A percentile compares a stretch with the other conserved stretches of the same genome.
Conservation (phyloP, 1,140 invertebrate genomes). For the Penaeus japonicus region DNA sequence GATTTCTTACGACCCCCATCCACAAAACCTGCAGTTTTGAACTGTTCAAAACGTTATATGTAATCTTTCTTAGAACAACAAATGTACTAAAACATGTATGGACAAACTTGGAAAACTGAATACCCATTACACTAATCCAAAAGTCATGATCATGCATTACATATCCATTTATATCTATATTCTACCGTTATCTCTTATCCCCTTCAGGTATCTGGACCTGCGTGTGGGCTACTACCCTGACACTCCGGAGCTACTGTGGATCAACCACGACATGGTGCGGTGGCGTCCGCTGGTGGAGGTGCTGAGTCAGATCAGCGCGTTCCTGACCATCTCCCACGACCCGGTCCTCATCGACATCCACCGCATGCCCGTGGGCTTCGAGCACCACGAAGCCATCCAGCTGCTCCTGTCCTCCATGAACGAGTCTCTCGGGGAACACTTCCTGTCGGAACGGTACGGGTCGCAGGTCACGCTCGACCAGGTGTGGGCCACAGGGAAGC, state of each 20-base stretch:
- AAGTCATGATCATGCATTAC: no score
- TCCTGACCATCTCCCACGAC: slow-evolving; percentile 62
- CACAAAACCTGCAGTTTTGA: no score
- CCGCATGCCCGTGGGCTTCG: slow-evolving; percentile 62
- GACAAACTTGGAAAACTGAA: no score
- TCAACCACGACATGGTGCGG: slow-evolving; percentile 61
- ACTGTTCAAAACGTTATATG: no score
- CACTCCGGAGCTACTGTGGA: slow-evolving; percentile 59
- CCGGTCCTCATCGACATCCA: slow-evolving; percentile 64
- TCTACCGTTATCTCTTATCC: no score
- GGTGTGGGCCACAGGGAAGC: slow-evolving; percentile 70
- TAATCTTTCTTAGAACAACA: no score
- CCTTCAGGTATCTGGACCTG: slow-evolving; percentile 61
- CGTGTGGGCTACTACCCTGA: slow-evolving; percentile 61
- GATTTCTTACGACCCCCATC: no score
- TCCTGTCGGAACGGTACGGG: slow-evolving; percentile 11
- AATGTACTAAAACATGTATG: no score
- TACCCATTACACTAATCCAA: no score
- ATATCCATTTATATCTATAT: no score
- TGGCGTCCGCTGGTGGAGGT: slow-evolving; percentile 60
- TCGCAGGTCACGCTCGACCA: slow-evolving; percentile 68
- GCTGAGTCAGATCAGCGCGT: slow-evolving; percentile 60
- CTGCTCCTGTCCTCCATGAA: slow-evolving; percentile 42
- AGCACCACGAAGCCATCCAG: slow-evolving; percentile 27
- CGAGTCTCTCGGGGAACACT: slow-evolving; percentile 15